A percentile compares a stretch with the other conserved stretches of the same genome.
Evolutionary conservation across 2,888 invertebrate genomes (phyloP).

Genomic region (Polyommatus icarus): DNA sequence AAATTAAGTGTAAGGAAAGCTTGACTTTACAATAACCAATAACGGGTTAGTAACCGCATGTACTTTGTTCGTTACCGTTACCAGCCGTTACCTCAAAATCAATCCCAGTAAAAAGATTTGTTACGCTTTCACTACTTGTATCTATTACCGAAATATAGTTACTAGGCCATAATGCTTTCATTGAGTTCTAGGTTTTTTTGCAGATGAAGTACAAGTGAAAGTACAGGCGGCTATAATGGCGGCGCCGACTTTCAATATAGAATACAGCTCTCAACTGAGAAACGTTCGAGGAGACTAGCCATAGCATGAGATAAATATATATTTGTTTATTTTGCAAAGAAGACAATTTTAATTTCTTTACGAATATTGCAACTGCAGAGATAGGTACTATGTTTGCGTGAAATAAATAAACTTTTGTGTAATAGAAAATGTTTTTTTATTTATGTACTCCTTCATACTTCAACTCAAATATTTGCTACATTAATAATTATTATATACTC

Average conservation of each 20-base stretch:
- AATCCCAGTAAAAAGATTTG: not conserved
- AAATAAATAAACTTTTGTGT: slow-evolving; percentile 46
- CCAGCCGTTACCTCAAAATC: not conserved
- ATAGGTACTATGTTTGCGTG: not conserved
- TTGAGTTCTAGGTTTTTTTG: slow-evolving; percentile 34
- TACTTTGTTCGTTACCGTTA: too few species aligned
- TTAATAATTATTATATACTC: slow-evolving; percentile 56
- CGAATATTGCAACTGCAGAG: not conserved
- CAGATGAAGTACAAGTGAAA: slow-evolving; percentile 65
- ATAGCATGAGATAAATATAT: not conserved
- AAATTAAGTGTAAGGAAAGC: too few species aligned
- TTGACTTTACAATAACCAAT: too few species aligned
- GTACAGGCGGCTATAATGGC: slow-evolving; percentile 68
- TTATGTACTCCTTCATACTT: slow-evolving; percentile 73
- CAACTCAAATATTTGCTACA: slow-evolving; percentile 72
- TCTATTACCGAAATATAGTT: not conserved
- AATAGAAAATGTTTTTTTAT: slow-evolving; percentile 71
- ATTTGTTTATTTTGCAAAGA: not conserved
- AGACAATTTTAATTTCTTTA: not conserved
- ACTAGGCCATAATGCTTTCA: not conserved
- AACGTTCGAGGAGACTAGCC: slow-evolving; percentile 56
- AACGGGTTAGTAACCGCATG: too few species aligned
- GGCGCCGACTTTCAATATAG: slow-evolving; percentile 62
- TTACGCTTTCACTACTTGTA: not conserved
- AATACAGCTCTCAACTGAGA: slow-evolving; percentile 52